phyloP scores from a whole-genome alignment of 2,797 vertebrate species.

The Hozukius guyotensis region DNA sequence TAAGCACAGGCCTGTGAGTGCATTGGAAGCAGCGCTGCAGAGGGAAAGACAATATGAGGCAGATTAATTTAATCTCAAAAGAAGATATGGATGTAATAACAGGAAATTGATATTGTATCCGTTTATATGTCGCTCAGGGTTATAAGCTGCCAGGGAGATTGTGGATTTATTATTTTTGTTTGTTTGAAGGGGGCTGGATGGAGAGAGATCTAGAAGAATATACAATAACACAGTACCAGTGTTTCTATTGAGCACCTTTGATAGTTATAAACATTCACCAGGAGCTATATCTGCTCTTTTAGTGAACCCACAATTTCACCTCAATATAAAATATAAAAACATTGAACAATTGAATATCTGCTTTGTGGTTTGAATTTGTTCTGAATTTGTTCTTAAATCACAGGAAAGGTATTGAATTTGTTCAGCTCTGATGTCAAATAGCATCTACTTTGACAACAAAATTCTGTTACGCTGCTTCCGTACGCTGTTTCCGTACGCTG shows the following conservation, averaged over 20 bases:
- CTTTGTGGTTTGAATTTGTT: neutral
- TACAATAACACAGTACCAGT: neutral
- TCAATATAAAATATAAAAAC: neutral
- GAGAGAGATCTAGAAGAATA: neutral
- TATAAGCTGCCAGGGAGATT: neutral
- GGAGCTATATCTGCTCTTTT: neutral
- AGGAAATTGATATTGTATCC: conserved; percentile 60
- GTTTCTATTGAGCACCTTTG: neutral
- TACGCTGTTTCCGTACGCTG: no score
- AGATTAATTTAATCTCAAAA: conserved; percentile 54
- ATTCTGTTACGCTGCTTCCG: no score
- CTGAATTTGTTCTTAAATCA: neutral
- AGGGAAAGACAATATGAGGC: conserved; percentile 40
- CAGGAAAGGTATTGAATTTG: no score
- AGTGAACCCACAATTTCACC: neutral
- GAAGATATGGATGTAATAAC: conserved; percentile 41
- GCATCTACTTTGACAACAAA: neutral
- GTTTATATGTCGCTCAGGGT: conserved; percentile 25
- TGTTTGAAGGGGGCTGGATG: neutral
- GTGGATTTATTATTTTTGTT: neutral
- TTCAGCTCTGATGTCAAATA: neutral
- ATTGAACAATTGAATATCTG: neutral
- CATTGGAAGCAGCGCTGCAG: conserved; percentile 16
- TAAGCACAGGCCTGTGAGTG: conserved; percentile 49
- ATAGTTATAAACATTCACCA: neutral